Evolutionary conservation across 2,888 invertebrate species (phyloP).

Genomic region (Apamea crenata): DNA sequence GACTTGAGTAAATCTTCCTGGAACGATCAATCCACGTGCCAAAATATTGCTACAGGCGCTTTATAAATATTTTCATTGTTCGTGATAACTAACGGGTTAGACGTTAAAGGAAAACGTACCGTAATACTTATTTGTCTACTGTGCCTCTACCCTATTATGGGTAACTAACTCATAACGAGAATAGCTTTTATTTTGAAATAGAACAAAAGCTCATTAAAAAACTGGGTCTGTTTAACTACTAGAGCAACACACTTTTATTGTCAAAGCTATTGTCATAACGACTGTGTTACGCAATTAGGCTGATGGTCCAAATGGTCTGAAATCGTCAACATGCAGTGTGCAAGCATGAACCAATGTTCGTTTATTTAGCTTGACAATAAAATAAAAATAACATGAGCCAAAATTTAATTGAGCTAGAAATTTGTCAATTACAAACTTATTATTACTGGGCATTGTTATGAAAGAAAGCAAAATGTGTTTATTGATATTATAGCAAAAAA

Average conservation of each 20-base stretch:
- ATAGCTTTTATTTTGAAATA: neutral
- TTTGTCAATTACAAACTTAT: neutral
- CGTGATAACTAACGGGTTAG: neutral
- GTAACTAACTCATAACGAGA: neutral
- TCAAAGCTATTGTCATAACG: neutral
- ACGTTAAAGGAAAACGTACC: neutral
- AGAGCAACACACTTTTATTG: neutral
- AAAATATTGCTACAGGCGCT: neutral
- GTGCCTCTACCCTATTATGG: neutral
- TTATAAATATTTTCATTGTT: neutral
- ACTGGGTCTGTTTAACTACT: neutral
- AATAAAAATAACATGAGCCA: neutral
- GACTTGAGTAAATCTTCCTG: neutral
- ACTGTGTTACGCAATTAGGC: neutral
- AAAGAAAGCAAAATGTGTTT: neutral
- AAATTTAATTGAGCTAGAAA: neutral
- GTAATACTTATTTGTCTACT: neutral
- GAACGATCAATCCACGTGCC: neutral
- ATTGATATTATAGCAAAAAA: too few relatives aligned
- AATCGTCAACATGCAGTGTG: too few relatives aligned
- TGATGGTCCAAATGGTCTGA: neutral
- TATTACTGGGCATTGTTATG: neutral
- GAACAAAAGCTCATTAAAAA: neutral
- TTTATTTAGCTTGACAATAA: neutral
- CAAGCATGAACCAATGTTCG: neutral